Base-by-base conservation (phyloP, 2,888 invertebrate genomes). In the Notodonta dromedarius region DNA sequence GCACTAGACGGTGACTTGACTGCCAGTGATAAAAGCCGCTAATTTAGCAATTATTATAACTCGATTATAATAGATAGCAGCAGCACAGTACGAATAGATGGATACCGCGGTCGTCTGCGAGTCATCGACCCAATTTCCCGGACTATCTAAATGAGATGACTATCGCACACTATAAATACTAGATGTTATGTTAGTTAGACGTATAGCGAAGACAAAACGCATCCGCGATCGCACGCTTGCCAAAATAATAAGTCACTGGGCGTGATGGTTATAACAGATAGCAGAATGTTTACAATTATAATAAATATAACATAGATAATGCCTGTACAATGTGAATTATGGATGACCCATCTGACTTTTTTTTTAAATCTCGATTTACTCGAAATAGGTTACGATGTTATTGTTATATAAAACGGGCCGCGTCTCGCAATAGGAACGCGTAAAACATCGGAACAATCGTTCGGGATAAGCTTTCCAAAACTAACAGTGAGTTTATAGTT, bases 61-160 rank as follows among this genome's bases (percentile, higher is more conserved):
- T 58, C 14, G 58, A 65, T 52, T 55, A 65, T 55, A 52, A 55
- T 40, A 60, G 59, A 63, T 65, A 64, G 63, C 48, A 9, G 48
- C 48, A 60, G 57, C 58, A 59, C 39, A 61, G 58, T 40, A 40
- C 57, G 55, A 67, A 58, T 50, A 55, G 62, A 56, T 52, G 58
- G 60, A 70, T 72, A 79, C 73, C 75, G 81, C 74, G 76, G 77
- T 78, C 77, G 76, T 71, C 79, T 79, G 77, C 77, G 77, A 86
- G 87, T 89, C 87, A 86, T 86, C 87, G 89, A 86, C 88, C 91
- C 71, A 90, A 86, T 89, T 89, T 85, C 77, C 76, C 78, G 77
- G 78, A 79, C 81, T 82, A 85, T 84, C 86, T 87, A 84, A 42
- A 83, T 83, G 80, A 84, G 84, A 86, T 80, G 82, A 80, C 83